A percentile compares a stretch with the other conserved stretches of the same genome.
Evolutionary conservation across 2,888 invertebrate species (phyloP).

Genomic region (Acanthosepion lycidas): DNA sequence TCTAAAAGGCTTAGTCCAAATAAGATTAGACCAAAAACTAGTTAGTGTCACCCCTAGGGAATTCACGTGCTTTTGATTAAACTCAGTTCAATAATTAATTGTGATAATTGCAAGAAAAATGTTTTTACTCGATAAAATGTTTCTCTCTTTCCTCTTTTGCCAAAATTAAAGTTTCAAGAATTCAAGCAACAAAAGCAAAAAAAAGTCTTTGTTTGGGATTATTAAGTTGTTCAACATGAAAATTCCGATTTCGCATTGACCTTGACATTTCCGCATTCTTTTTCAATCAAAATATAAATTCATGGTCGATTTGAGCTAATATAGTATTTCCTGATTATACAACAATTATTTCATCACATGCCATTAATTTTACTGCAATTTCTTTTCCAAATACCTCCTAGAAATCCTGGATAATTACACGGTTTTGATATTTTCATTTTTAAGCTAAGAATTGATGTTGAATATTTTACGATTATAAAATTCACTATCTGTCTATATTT

Average conservation of each 20-base stretch:
- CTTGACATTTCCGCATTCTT: background rate
- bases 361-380: no score
- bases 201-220: no score
- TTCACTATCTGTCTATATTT: no score
- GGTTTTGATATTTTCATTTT: no score
- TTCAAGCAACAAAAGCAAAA: background rate
- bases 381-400: no score
- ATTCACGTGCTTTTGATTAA: conserved; percentile 7
- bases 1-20: conserved; percentile 11
- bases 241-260: background rate
- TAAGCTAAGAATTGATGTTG: no score
- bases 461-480: no score
- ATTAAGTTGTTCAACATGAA: background rate
- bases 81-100: background rate
- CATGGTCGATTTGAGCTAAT: no score
- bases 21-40: background rate
- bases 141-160: background rate
- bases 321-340: no score
- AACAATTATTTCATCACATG: no score
- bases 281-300: no score
- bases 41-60: background rate
- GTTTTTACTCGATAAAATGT: background rate
- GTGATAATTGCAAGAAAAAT: conserved; percentile 33
- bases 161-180: background rate
- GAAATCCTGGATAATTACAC: no score